These are phyloP conservation scores for Platyrinchus mystaceus DNA, from an alignment of 2,797 vertebrate genomes.

Conservation along the genomic window DNA sequence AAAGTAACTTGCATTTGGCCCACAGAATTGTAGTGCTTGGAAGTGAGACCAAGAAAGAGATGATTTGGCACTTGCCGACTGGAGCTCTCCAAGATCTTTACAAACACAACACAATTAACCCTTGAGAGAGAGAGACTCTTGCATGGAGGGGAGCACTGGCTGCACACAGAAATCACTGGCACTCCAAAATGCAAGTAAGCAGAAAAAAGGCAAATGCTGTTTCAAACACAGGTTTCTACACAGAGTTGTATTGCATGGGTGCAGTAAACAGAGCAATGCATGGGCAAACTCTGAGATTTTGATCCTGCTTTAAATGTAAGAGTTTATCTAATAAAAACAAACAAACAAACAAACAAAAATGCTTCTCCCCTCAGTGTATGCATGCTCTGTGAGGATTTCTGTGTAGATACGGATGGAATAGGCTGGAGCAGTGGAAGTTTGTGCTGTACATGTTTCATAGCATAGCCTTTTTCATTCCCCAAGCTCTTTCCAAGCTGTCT, in stretches of 20 bases:
- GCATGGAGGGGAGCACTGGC: rapidly evolving
- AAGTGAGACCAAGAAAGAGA: neutral
- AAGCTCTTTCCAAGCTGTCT: neutral
- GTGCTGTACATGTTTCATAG: neutral
- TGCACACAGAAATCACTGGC: neutral
- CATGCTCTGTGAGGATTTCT: neutral
- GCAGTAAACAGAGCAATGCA: neutral
- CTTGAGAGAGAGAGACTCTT: neutral
- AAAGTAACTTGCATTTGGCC: neutral
- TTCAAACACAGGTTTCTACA: neutral
- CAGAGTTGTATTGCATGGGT: neutral
- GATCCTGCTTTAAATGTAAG: neutral
- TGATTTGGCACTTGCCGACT: neutral
- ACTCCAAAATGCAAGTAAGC: neutral
- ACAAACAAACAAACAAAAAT: no score
- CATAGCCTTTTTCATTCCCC: neutral
- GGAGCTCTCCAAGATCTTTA: neutral
- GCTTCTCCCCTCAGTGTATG: neutral
- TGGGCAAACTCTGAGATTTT: neutral
- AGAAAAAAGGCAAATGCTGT: neutral
- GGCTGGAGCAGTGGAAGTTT: neutral
- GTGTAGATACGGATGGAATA: neutral
- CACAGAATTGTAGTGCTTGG: neutral
- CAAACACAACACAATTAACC: neutral
- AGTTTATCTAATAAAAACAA: neutral